These are phyloP conservation scores for Trissolcus japonicus DNA, from an alignment of 2,888 invertebrate species.

Conservation along the genomic window DNA sequence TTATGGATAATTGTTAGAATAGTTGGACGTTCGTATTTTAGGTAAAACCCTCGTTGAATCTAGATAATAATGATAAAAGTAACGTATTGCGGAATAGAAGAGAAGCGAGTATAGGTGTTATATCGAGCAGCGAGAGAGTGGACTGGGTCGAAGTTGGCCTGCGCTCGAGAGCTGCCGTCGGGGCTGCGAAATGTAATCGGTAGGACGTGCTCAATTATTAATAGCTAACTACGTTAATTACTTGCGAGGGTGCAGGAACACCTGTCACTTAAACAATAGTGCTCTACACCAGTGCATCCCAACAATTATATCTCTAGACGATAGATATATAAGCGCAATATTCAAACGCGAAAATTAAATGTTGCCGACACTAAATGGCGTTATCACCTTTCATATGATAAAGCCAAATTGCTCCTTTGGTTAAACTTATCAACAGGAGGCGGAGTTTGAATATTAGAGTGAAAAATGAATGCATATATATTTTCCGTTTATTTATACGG, in stretches of 20 bases:
- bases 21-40: no score
- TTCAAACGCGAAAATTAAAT: slow-evolving; percentile 46
- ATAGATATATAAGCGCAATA: slow-evolving; percentile 35
- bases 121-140: slow-evolving; percentile 33
- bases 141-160: slow-evolving; percentile 43
- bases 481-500: no score
- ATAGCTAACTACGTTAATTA: slow-evolving; percentile 74
- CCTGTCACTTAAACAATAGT: slow-evolving; percentile 70
- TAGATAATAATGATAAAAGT: slow-evolving; percentile 63
- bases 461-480: no score
- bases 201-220: slow-evolving; percentile 74
- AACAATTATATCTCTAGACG: slow-evolving; percentile 27
- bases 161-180: slow-evolving; percentile 55
- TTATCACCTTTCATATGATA: slow-evolving; percentile 35
- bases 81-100: slow-evolving; percentile 61
- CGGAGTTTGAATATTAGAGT: no score
- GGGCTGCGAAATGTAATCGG: slow-evolving; percentile 74
- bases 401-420: no score
- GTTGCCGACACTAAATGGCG: slow-evolving; percentile 41
- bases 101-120: slow-evolving; percentile 58
- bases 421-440: no score
- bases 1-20: no score
- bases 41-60: no score
- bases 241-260: slow-evolving; percentile 68
- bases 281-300: slow-evolving; percentile 58